These are phyloP conservation scores for Conus canariensis DNA, from an alignment of 2,888 invertebrate species.

Conservation along the genomic window DNA sequence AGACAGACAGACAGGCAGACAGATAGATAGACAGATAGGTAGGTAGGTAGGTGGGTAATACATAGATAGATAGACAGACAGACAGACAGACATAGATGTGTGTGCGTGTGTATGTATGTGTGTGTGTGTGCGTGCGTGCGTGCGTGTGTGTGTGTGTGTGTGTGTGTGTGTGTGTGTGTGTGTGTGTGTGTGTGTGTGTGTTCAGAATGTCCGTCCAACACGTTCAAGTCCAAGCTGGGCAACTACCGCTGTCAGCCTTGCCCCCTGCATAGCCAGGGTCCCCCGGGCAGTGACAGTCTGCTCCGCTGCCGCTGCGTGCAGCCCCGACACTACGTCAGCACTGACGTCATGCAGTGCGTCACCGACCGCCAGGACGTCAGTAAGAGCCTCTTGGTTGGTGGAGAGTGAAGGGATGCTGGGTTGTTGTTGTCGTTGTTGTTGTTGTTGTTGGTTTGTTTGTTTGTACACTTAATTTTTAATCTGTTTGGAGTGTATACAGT, in stretches of 20 bases:
- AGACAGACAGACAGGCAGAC: no score
- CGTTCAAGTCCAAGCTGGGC: conserved; percentile 35
- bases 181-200: neutral
- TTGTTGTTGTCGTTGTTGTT: neutral
- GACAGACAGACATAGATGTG: neutral
- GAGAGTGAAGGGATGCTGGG: neutral
- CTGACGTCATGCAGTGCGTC: conserved; percentile 11
- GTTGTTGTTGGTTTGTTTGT: neutral
- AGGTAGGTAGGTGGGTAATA: no score
- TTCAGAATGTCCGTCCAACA: conserved; percentile 36
- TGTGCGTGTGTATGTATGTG: neutral
- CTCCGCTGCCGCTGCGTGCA: conserved; percentile 9
- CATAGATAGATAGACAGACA: no score
- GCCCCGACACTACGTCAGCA: neutral
- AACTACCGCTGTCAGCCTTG: conserved; percentile 28
- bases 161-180: neutral
- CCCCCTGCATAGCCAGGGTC: conserved; percentile 16
- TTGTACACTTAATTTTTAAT: no score
- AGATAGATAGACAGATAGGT: no score
- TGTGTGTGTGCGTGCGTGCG: conserved; percentile 3
- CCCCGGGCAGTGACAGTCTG: conserved; percentile 16
- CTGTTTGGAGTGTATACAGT: no score
- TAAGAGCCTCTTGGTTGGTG: neutral
- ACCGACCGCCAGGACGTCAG: neutral
- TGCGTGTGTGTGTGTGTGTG: neutral